Conservation (phyloP, 2,797 vertebrate genomes). For the Holocentrus rufus region DNA sequence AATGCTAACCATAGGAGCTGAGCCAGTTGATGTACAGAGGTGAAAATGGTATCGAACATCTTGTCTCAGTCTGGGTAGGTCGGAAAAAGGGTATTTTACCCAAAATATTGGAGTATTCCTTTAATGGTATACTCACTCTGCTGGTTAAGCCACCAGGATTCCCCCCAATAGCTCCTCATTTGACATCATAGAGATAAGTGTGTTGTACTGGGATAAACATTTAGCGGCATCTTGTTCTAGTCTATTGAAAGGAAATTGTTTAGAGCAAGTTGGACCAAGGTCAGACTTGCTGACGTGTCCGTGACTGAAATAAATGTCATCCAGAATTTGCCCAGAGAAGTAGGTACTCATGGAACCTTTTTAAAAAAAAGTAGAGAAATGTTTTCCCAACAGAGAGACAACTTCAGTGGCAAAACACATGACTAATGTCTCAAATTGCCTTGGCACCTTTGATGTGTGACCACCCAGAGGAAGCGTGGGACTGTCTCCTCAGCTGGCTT, state of each 20-base stretch:
- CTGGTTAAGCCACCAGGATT: too few species aligned
- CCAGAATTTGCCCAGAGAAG: background rate
- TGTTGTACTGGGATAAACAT: background rate
- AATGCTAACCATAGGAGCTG: too few species aligned
- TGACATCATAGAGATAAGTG: background rate
- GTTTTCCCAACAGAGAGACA: slow-evolving; percentile 6
- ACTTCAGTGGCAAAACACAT: slow-evolving; percentile 39
- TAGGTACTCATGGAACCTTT: background rate
- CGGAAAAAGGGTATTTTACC: too few species aligned
- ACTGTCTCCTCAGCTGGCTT: slow-evolving; percentile 5
- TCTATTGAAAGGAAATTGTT: background rate
- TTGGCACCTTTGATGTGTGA: slow-evolving; percentile 20
- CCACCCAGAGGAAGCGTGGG: background rate
- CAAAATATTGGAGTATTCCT: too few species aligned
- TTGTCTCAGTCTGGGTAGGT: too few species aligned
- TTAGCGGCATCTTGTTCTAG: too few species aligned
- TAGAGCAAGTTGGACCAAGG: background rate
- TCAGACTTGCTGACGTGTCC: background rate
- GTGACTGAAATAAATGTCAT: background rate
- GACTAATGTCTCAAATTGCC: slow-evolving; percentile 15
- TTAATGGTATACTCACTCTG: too few species aligned
- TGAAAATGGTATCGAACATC: too few species aligned
- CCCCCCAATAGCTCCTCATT: background rate
- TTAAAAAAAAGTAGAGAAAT: background rate
- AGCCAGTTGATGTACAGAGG: too few species aligned